Evolutionary conservation across 2,797 vertebrate species (phyloP), one percentile per base, ranked within the genome.

Genomic region (Crossoptilon crossoptilon): DNA sequence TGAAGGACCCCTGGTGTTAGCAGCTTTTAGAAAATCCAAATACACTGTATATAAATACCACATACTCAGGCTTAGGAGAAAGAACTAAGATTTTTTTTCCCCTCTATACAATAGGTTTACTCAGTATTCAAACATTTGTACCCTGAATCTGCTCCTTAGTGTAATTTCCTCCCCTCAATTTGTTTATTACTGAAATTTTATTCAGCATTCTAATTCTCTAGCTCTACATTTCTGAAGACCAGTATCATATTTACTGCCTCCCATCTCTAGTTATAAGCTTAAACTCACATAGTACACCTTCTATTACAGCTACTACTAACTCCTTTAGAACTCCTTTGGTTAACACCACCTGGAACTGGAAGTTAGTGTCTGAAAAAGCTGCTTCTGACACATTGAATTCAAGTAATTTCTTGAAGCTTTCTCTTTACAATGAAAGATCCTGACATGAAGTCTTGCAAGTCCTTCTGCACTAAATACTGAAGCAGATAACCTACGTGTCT

Each of bases 291-390:
- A 51, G 26, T 55, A 56, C 10, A 24, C 4, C 7, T 23, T 23
- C 29, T 62, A 64, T n/a, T 41, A 72, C 44, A 49, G 9, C 7
- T 66, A 35, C 5, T 21, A 23, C 17, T 46, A 58, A 63, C 14
- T 44, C 33, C 49, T 68, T 31, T 19, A 48, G 49, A 24, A 19
- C 4, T 71, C 53, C 17, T 71, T 29, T 37, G 56, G 16, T 63
- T 31, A 44, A 48, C 23, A 26, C 1, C 0, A 0, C 23, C 31
- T 6, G 11, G 63, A n/a, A 67, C 49, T 39, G 26, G 49, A 88
- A 6, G 5, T 19, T 67, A 6, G 48, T 6, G 23, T 14, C 14
- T 53, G n/a, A 35, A 59, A 77, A 71, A 35, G 27, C 22, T 43
- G 26, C 18, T 43, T 48, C 37, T 33, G 11, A 3, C 27, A 3